Conservation (phyloP, 1,140 invertebrate genomes). For the Euura saliciscinereae region DNA sequence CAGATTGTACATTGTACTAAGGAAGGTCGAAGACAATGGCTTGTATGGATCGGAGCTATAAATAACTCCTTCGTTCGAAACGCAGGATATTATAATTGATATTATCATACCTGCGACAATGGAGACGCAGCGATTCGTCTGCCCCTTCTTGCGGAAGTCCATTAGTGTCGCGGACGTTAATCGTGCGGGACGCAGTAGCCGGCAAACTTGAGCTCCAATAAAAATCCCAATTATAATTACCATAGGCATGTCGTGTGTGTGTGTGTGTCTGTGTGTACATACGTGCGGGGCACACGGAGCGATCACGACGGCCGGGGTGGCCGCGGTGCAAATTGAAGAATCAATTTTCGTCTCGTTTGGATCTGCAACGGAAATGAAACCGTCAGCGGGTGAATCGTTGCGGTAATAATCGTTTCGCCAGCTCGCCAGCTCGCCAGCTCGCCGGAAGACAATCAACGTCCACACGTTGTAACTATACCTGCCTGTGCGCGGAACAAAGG, state of each 20-base stretch:
- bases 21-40: slow-evolving; percentile 1
- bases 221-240: too few species aligned
- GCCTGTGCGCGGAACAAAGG: too few species aligned
- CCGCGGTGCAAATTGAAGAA: too few species aligned
- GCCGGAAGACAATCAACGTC: background rate
- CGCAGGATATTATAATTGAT: background rate
- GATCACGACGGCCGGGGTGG: too few species aligned
- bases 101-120: slow-evolving; percentile 1
- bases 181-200: background rate
- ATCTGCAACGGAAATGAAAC: background rate
- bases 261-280: too few species aligned
- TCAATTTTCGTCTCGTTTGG: too few species aligned
- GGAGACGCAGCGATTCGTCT: slow-evolving; percentile 1
- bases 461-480: too few species aligned
- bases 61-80: background rate
- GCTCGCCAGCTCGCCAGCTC: background rate
- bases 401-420: background rate
- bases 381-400: background rate
- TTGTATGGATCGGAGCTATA: background rate
- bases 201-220: too few species aligned
- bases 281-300: too few species aligned
- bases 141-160: background rate
- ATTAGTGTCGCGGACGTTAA: background rate
- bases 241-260: too few species aligned
- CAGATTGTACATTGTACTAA: background rate